Percentiles rank a stretch among this genome's conserved stretches.
Evolutionary conservation across 2,888 invertebrate species (phyloP).

Genomic region (Coleophora flavipennella): DNA sequence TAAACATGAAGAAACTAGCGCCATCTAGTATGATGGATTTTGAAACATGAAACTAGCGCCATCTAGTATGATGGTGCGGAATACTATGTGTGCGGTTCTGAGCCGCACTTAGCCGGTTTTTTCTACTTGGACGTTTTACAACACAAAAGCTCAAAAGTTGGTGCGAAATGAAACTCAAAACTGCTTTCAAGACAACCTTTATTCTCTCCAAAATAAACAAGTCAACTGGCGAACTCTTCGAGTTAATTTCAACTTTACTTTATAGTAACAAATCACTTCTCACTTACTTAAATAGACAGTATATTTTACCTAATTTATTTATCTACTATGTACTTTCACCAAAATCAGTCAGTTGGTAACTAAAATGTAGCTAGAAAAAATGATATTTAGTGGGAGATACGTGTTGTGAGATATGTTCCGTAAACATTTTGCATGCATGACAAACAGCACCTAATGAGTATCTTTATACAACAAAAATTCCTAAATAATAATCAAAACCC

Average conservation of each 20-base stretch:
- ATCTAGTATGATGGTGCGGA: no score
- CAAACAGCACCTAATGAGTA: neutral
- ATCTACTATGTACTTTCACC: constrained; percentile 34
- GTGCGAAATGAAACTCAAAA: constrained; percentile 26
- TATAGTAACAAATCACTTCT: constrained; percentile 54
- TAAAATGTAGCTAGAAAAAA: constrained; percentile 5
- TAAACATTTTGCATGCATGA: neutral
- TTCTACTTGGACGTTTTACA: no score
- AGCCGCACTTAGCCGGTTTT: no score
- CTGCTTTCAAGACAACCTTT: constrained; percentile 66
- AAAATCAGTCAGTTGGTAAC: constrained; percentile 40
- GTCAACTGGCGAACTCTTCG: constrained; percentile 68
- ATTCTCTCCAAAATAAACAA: constrained; percentile 65
- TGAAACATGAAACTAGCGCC: no score
- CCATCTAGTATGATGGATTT: no score
- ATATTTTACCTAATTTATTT: constrained; percentile 37
- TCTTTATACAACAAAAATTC: neutral
- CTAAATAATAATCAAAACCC: neutral
- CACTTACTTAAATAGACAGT: constrained; percentile 29
- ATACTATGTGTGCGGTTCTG: no score
- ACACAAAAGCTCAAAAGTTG: no score
- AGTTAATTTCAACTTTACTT: constrained; percentile 55
- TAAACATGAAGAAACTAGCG: no score
- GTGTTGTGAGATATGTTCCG: neutral
- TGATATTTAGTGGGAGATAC: neutral